Evolutionary conservation across 2,888 invertebrate species (phyloP), one percentile per base, ranked within the genome.

Genomic region (Mycalesis mineus): DNA sequence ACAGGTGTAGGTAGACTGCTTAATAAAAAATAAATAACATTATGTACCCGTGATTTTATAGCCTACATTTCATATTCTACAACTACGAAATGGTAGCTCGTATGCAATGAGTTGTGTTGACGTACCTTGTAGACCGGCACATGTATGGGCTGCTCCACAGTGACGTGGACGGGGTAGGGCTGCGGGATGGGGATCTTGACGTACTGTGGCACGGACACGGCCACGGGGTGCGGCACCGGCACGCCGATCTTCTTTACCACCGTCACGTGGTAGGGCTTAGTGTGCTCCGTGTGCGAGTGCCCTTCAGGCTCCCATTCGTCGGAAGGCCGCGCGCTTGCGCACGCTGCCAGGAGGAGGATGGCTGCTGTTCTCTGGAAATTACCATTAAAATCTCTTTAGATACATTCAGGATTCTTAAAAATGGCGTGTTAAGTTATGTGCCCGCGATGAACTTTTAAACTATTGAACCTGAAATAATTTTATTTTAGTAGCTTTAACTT

Each of bases 151-250:
- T 94, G 94, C 57, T 94, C 93, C 42, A 94, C 92, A 0, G 91
- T 88, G 1, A 94, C 91, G 69, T 94, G 94, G 0, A 94, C 94
- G 0, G 94, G 92, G 82, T 94, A 94, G 1, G 95, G 95, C 60
- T 94, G 93, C 1, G 94, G 94, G 48, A 95, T 94, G 57, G 94
- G 92, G 28, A 95, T 91, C 77, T 93, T 93, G 64, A 94, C 82
- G 69, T 92, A 91, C 76, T 92, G 92, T 33, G 93, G 94, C 14
- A 94, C 93, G 7, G 93, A 92, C 0, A 94, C 92, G 0, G 93
- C 93, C 17, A 94, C 92, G 0, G 94, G 93, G 70, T 94, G 94
- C 0, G 94, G 94, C 48, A 94, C 91, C n/a, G 94, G 93, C 11
- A 94, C 91, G 0, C 93, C 94, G 64, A 94, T 90, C 83, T 94